These are phyloP conservation scores for Tragelaphus scriptus DNA, from an alignment of 2,113 vertebrate species.

Conservation along the genomic window DNA sequence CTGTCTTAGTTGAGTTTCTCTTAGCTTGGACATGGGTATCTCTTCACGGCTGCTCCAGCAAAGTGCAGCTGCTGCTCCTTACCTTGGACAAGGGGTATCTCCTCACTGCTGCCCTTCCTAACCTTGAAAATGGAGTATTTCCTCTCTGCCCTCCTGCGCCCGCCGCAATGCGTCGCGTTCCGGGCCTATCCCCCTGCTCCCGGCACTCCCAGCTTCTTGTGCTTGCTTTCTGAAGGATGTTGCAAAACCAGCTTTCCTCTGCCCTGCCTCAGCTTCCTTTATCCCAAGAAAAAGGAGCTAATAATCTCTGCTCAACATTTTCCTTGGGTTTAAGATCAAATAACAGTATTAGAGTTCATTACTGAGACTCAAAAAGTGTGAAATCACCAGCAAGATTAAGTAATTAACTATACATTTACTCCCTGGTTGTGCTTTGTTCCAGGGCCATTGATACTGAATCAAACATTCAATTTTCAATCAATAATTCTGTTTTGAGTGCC, in stretches of 20 bases:
- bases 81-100: no score
- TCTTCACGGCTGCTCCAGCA: no score
- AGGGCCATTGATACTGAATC: accelerated
- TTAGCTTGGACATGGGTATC: no score
- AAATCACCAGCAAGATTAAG: not conserved
- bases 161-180: accelerated
- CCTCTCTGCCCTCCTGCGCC: no score
- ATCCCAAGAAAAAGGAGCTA: not conserved
- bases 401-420: not conserved
- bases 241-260: not conserved
- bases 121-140: no score
- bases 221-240: not conserved
- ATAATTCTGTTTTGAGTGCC: not conserved
- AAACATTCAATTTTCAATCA: not conserved
- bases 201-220: accelerated
- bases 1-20: no score
- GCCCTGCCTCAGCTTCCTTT: not conserved
- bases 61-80: no score
- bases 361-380: not conserved
- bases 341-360: not conserved
- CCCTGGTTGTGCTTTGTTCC: not conserved
- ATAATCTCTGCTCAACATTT: not conserved
- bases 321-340: not conserved
- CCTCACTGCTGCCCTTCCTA: no score
- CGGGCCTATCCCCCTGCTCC: accelerated